Base-by-base conservation (phyloP, 37 sponge, comb jelly and placozoan species). In the Aplysina aerophoba region DNA sequence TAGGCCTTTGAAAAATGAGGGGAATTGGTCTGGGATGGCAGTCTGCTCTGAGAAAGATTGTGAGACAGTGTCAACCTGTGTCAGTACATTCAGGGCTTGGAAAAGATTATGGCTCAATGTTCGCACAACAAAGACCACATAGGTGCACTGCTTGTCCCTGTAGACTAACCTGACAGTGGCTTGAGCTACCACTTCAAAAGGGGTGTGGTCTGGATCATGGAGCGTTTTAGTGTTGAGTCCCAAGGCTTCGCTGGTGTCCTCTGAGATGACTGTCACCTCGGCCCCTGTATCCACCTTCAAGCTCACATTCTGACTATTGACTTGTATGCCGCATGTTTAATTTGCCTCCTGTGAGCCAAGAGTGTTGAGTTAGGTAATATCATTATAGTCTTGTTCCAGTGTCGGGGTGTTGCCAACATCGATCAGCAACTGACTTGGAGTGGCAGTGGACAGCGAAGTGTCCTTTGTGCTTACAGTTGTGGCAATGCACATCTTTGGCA, bases 131-230 rank as follows among this genome's bases (percentile, higher is more conserved):
- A n/a, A n/a, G n/a, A n/a, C n/a, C n/a, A n/a, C 59, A 58, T 20
- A 58, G 19, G 19, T 58, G 59, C 15, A 15, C 19, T 58, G 59
- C 19, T 58, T 58, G 59, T 58, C 59, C 59, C 59, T 58, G 59
- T 58, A 58, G 59, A 19, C 59, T 58, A 58, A 58, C 59, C 59
- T 58, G 59, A 58, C 59, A 20, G 59, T 58, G 59, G 59, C 59
- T 58, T 58, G 17, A 15, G 17, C 19, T 15, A 58, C 59, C 17
- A 58, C 19, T 58, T 58, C 19, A 19, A 58, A 19, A 19, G 59
- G 59, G 59, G 17, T 58, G 59, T 58, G 59, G 19, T 58, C 59
- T 20, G 59, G 59, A 20, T 19, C 59, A 58, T 58, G 59, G 59
- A 58, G 59, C 59, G 15, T 58, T 58, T 58, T 58, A 19, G 59